Evolutionary conservation across 37 sponge, comb jelly and placozoan species (phyloP), one percentile per base, ranked within the genome.

Genomic region (Agelas oroides): DNA sequence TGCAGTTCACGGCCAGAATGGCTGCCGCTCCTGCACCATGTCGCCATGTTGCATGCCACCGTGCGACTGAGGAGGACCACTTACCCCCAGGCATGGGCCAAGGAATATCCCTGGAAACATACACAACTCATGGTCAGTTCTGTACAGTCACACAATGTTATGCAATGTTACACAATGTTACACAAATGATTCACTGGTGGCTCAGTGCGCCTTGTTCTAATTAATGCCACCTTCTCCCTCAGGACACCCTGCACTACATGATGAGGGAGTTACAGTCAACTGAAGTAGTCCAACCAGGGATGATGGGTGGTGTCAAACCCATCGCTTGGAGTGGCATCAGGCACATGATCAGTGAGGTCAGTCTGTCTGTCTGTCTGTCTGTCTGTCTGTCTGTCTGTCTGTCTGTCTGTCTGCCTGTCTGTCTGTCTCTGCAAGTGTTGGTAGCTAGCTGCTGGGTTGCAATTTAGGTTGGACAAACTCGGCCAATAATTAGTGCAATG

Each of bases 261-360:
- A 53, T 12, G 54, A 59, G 28, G 40, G 89, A 87, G 36, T 84
- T 79, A 13, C 36, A 40, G 35, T 17, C 14, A 34, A 18, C 71
- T 1, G 78, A 79, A 30, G 27, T 36, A 65, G 19, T 56, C 3
- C n/a, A 38, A 1, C 60, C 77, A 5, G 71, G 76, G 34, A 52
- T 57, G 8, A n/a, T n/a, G n/a, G 63, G 77, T 39, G 72, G 78
- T 1, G 70, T 75, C 25, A 71, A 57, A 23, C 80, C 84, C 35
- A 59, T 86, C 36, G 83, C 94, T 1, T 94, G 94, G 94, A 77
- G 77, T 73, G 94, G 94, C 0, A 79, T 94, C 38, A 77, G 94
- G 58, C 36, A 78, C 79, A 89, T 94, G 94, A 79, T 89, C 57
- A 53, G 84, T 27, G 91, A 94, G 91, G 93, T 88, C 24, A 28